Evolutionary conservation across 2,888 invertebrate genomes (phyloP).

Genomic region (Sceliomorpha sp.): DNA sequence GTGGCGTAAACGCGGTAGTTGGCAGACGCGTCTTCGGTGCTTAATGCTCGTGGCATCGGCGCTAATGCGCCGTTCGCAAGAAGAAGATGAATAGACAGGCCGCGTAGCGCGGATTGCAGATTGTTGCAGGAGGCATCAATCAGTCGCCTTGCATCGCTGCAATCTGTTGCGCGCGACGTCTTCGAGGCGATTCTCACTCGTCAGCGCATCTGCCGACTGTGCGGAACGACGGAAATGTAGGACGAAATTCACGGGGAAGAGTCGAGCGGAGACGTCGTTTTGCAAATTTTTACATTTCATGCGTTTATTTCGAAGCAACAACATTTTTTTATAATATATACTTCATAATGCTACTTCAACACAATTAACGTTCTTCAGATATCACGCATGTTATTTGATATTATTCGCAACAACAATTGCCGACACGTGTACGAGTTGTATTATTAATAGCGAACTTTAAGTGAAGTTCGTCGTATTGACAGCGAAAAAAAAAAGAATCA

Average conservation of each 20-base stretch:
- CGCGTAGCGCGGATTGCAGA: constrained; percentile 53
- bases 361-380: too few species aligned
- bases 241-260: constrained; percentile 59
- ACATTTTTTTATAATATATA: too few species aligned
- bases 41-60: constrained; percentile 30
- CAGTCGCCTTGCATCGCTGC: constrained; percentile 68
- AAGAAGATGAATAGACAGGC: constrained; percentile 73
- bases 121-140: constrained; percentile 71
- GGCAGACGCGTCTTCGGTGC: constrained; percentile 2
- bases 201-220: constrained; percentile 74
- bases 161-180: constrained; percentile 74
- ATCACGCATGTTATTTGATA: not conserved
- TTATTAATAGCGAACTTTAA: too few species aligned
- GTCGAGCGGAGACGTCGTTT: too few species aligned
- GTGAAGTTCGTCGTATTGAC: too few species aligned
- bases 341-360: too few species aligned
- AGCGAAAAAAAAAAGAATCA: too few species aligned
- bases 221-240: constrained; percentile 64
- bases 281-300: too few species aligned
- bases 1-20: constrained; percentile 30
- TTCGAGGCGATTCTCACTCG: constrained; percentile 74
- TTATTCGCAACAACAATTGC: not conserved
- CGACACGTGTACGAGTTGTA: too few species aligned
- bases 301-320: too few species aligned
- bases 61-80: constrained; percentile 54